phyloP scores from a whole-genome alignment of 2,113 vertebrate species.

The Stigmatopora argus region DNA sequence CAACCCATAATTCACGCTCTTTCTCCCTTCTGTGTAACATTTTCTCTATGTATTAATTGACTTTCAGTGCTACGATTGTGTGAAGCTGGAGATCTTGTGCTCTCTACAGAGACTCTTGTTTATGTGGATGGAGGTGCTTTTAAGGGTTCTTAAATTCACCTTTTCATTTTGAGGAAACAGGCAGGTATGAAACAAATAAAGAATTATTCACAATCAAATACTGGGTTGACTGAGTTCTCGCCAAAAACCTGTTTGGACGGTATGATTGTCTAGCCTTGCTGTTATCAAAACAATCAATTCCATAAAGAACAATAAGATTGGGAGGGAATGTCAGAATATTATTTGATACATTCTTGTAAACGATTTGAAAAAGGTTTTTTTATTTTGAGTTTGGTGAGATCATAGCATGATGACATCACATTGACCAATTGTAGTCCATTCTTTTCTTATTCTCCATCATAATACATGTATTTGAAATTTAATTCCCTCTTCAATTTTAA shows the following conservation, averaged over 20 bases:
- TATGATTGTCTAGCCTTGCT: neutral
- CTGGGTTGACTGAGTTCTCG: neutral
- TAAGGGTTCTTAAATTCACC: constrained; percentile 37
- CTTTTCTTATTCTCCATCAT: no score
- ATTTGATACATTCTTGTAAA: no score
- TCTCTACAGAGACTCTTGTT: constrained; percentile 8
- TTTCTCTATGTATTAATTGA: constrained; percentile 19
- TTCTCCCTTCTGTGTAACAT: constrained; percentile 20
- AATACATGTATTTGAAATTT: no score
- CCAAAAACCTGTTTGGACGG: neutral
- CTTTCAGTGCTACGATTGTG: constrained; percentile 45
- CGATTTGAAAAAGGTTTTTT: no score
- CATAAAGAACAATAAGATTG: neutral
- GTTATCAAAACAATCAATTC: neutral
- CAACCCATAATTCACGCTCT: constrained; percentile 20
- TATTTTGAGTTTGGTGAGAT: no score
- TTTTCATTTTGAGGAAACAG: constrained; percentile 46
- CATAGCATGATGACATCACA: no score
- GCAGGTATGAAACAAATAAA: constrained; percentile 61
- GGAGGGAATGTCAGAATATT: no score
- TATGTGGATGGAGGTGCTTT: constrained; percentile 15
- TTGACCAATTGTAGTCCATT: no score
- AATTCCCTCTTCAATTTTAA: no score
- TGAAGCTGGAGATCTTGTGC: constrained; percentile 29
- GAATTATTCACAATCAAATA: constrained; percentile 54